Base-by-base conservation (phyloP, 2,113 vertebrate species). In the Beaufortia kweichowensis region DNA sequence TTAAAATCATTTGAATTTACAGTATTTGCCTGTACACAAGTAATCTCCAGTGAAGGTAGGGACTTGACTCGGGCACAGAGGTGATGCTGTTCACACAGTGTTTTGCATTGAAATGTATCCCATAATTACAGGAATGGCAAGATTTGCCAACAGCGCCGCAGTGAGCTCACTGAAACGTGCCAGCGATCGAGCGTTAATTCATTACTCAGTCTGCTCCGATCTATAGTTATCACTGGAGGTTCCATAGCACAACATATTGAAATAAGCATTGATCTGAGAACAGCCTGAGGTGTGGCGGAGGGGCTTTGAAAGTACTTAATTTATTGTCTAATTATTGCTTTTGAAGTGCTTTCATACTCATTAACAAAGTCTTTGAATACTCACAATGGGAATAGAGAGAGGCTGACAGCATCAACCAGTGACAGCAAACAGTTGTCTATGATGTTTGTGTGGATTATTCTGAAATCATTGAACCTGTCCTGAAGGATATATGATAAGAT, bases 161-260 rank as follows among this genome's bases (percentile, higher is more conserved):
- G 79, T 33, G 66, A 60, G 46, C 63, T 63, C 60, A 57, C 3
- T 59, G 4, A 70, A 85, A 69, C 17, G 70, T 69, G 87, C 82
- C 88, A 86, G 73, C 65, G 87, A 91, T 91, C 24, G 88, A 89
- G 86, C 83, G 12, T 71, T 60, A 64, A 77, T 84, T 88, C 86
- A 84, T 90, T 89, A 85, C 83, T 53, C 12, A 77, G 70, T 67
- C 72, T 62, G 76, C 86, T 85, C 81, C 81, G 85, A 87, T 85
- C 84, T 83, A 81, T 86, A 63, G 79, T 85, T 87, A 89, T 88
- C 84, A 79, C 85, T 85, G 80, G 48, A 28, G 71, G 83, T 76
- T 81, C 69, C 78, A 74, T 76, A 66, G 81, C 59, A 33, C 67
- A 78, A 76, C 85, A 53, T 75, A 87, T 89, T 87, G 84, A 90